Conservation (phyloP, 2,113 vertebrate species). For the Podiceps cristatus region DNA sequence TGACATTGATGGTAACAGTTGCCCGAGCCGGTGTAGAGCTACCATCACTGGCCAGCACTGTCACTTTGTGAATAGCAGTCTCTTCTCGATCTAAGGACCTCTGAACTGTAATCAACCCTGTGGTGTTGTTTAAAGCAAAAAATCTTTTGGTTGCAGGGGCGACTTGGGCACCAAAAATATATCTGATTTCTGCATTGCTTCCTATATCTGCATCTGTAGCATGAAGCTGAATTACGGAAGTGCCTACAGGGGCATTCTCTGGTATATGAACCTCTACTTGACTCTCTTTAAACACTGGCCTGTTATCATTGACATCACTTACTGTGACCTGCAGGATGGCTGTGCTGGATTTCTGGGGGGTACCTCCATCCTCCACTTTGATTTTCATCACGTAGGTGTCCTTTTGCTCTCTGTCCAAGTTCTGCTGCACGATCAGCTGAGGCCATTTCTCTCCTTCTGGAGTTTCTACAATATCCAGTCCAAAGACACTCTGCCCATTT, state of each 20-base stretch:
- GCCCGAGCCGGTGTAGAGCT: constrained; percentile 95
- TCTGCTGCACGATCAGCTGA: constrained; percentile 97
- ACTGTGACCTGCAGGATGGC: constrained; percentile 98
- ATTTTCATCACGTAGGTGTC: constrained; percentile 99
- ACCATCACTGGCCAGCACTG: constrained; percentile 96
- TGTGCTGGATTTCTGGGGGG: constrained; percentile 97
- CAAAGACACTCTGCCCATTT: constrained; percentile 95
- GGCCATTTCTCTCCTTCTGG: constrained; percentile 99
- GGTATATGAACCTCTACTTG: constrained; percentile 97
- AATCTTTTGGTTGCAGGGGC: constrained; percentile 93
- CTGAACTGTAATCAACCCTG: constrained; percentile 96
- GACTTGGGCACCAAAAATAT: constrained; percentile 95
- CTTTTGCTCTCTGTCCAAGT: constrained; percentile 97
- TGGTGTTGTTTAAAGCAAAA: constrained; percentile 95
- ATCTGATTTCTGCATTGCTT: constrained; percentile 95
- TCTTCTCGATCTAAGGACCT: constrained; percentile 95
- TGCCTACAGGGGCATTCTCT: constrained; percentile 93
- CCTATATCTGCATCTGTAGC: constrained; percentile 97
- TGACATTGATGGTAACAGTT: constrained; percentile 95
- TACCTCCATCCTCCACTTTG: constrained; percentile 98
- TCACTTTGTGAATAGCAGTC: constrained; percentile 95
- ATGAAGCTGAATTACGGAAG: constrained; percentile 94
- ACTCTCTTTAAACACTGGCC: constrained; percentile 94
- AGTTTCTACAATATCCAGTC: constrained; percentile 98
- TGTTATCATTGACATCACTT: constrained; percentile 98